A percentile compares a stretch with the other conserved stretches of the same genome.
Evolutionary conservation across 2,797 vertebrate species (phyloP).

Genomic region (Gymnocypris eckloni): DNA sequence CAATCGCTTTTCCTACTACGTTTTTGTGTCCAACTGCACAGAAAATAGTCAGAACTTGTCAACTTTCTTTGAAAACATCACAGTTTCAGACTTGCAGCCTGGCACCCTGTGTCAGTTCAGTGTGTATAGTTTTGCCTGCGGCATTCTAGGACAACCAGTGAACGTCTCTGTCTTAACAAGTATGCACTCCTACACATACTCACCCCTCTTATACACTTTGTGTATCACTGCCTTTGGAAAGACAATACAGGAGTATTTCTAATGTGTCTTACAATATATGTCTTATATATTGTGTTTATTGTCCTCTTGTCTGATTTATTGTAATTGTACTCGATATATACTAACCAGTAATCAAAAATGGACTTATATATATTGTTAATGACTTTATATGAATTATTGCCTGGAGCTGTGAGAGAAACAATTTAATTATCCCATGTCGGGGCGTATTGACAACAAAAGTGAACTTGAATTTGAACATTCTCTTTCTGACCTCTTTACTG

Average conservation of each 20-base stretch:
- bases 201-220: neutral
- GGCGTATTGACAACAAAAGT: neutral
- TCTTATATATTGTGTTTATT: neutral
- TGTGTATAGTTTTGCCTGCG: slow-evolving; percentile 34
- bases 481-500: neutral
- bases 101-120: slow-evolving; percentile 39
- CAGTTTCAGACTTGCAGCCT: slow-evolving; percentile 24
- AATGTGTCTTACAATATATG: neutral
- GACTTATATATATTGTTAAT: neutral
- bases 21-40: slow-evolving; percentile 38
- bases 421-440: neutral
- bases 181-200: slow-evolving; percentile 23
- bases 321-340: neutral
- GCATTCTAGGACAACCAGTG: slow-evolving; percentile 11
- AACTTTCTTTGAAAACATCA: slow-evolving; percentile 22
- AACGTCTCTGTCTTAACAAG: slow-evolving; percentile 30
- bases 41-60: slow-evolving; percentile 2
- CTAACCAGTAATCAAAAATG: neutral
- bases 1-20: slow-evolving; percentile 19
- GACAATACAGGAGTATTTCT: neutral
- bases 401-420: neutral
- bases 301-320: neutral
- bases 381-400: neutral
- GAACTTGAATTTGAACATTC: neutral
- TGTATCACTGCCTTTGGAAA: neutral